Percentiles rank a stretch among this genome's conserved stretches.
phyloP scores from a whole-genome alignment of 1,140 invertebrate species.

The Aphidius ervi region DNA sequence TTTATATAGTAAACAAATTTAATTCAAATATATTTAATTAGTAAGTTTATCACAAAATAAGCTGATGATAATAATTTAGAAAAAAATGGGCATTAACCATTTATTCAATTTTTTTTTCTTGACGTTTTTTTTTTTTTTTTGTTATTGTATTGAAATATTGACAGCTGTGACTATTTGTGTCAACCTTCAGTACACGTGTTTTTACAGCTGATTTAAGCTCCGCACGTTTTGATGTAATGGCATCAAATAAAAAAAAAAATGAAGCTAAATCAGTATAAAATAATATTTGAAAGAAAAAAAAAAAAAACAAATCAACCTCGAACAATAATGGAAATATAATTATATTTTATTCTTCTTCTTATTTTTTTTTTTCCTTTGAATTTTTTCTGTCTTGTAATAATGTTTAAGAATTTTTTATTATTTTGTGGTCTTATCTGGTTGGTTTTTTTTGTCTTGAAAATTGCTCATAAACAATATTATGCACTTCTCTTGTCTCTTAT shows the following conservation, averaged over 20 bases:
- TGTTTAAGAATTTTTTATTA: too few species aligned
- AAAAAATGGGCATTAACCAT: not conserved
- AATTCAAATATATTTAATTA: too few species aligned
- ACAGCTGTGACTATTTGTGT: slow-evolving; percentile 3
- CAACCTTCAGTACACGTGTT: slow-evolving; percentile 4
- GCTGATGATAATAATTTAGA: not conserved
- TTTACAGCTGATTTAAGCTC: not conserved
- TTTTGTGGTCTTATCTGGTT: too few species aligned
- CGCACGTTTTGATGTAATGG: slow-evolving; percentile 13
- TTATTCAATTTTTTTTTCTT: slow-evolving; percentile 3
- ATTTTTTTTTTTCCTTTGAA: too few species aligned
- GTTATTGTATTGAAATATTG: not conserved
- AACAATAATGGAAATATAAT: too few species aligned
- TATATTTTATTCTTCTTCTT: too few species aligned
- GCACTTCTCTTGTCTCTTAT: too few species aligned
- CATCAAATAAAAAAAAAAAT: slow-evolving; percentile 20
- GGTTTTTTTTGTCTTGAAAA: too few species aligned
- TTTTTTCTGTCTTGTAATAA: too few species aligned
- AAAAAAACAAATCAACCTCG: not conserved
- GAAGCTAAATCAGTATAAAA: not conserved
- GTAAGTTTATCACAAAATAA: too few species aligned
- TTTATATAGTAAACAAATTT: too few species aligned
- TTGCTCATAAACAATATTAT: too few species aligned
- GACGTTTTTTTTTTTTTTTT: slow-evolving; percentile 1
- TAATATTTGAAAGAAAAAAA: not conserved